Evolutionary conservation across 2,797 vertebrate species (phyloP).

Genomic region (Gadopsis marmoratus): DNA sequence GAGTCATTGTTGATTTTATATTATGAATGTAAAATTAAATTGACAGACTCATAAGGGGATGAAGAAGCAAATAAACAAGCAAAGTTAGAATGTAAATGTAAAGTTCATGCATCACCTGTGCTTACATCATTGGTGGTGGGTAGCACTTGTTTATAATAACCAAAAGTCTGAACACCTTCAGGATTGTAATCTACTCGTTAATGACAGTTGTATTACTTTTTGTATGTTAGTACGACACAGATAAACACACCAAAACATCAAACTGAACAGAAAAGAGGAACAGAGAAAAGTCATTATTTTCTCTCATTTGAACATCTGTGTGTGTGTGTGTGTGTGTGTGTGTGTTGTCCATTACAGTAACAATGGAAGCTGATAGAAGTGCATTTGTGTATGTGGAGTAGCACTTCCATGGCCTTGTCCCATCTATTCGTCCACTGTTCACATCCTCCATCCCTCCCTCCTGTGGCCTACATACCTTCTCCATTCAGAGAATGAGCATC

Average conservation of each 20-base stretch:
- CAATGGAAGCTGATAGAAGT: constrained; percentile 23
- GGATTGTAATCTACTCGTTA: not conserved
- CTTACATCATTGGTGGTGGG: not conserved
- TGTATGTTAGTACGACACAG: not conserved
- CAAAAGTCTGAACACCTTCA: no score
- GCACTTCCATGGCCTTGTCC: constrained; percentile 7
- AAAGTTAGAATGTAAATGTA: not conserved
- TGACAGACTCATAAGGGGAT: not conserved
- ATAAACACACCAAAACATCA: not conserved
- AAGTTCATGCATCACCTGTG: not conserved
- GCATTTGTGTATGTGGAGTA: constrained; percentile 11
- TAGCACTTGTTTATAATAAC: constrained; percentile 4
- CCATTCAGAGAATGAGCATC: constrained; percentile 46
- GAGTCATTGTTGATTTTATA: not conserved
- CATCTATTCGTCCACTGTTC: constrained; percentile 22
- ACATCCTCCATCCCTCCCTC: constrained; percentile 25
- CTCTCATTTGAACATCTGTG: constrained; percentile 6
- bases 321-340: not conserved
- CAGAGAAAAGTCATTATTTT: constrained; percentile 15
- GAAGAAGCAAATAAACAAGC: not conserved
- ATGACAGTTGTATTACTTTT: not conserved
- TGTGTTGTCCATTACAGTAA: not conserved
- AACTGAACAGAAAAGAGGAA: constrained; percentile 6
- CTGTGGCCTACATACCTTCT: constrained; percentile 60
- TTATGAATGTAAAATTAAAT: not conserved